Conservation (phyloP, 2,113 vertebrate species). For the Notechis scutatus region DNA sequence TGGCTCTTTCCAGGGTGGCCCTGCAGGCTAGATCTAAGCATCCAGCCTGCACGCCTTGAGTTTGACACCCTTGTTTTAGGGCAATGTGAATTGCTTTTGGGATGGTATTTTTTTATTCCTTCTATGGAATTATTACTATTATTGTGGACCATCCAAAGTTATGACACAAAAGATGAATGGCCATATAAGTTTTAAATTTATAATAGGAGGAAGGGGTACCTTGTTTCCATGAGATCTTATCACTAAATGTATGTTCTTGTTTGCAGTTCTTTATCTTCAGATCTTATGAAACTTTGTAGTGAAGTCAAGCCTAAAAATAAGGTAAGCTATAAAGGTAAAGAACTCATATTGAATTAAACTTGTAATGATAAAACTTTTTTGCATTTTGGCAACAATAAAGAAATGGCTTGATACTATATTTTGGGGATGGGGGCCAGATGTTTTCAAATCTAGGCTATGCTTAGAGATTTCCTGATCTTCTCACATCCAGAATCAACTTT, state of each 20-base stretch:
- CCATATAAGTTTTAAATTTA: too few species aligned
- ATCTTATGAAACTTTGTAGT: slow-evolving; percentile 92
- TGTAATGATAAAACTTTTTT: neutral
- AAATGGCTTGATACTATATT: neutral
- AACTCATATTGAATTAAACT: neutral
- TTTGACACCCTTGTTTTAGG: neutral
- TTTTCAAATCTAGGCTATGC: neutral
- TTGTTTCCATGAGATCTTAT: slow-evolving; percentile 10
- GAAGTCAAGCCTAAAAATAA: slow-evolving; percentile 90
- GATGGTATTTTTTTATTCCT: neutral
- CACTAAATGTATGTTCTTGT: slow-evolving; percentile 42
- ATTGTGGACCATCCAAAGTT: neutral
- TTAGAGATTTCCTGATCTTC: neutral
- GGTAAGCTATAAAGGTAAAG: slow-evolving; percentile 67
- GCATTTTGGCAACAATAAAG: neutral
- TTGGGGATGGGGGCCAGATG: rapidly evolving
- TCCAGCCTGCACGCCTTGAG: too few species aligned
- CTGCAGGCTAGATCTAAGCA: too few species aligned
- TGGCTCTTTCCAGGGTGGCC: too few species aligned
- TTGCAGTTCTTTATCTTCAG: slow-evolving; percentile 84
- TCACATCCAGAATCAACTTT: neutral
- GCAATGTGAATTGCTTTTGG: neutral
- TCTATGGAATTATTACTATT: neutral
- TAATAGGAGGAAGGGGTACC: neutral
- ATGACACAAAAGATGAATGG: neutral